These are phyloP conservation scores for Crematogaster levior DNA, from an alignment of 2,888 invertebrate species.

Conservation along the genomic window DNA sequence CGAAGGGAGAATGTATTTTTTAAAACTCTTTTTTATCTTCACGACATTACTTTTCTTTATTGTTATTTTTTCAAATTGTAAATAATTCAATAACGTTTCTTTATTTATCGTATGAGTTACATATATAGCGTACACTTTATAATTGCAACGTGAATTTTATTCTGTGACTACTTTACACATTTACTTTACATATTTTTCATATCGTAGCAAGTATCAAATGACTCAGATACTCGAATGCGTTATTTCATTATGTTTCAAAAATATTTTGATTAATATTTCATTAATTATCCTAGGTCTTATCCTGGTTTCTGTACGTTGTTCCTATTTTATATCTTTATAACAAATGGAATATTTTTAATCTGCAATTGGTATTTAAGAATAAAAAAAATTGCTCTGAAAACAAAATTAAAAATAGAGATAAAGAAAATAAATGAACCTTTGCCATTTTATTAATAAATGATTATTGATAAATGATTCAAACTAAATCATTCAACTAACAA, in stretches of 20 bases:
- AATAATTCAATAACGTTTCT: neutral
- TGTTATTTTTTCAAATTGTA: neutral
- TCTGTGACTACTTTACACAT: neutral
- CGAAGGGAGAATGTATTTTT: neutral
- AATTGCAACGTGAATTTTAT: neutral
- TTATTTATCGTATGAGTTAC: too few species aligned
- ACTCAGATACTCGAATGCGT: neutral
- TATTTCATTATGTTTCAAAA: neutral
- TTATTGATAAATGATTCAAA: too few species aligned
- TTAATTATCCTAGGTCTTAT: too few species aligned
- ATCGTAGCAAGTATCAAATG: neutral
- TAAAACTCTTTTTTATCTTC: neutral
- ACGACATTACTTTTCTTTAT: neutral
- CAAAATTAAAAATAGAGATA: too few species aligned
- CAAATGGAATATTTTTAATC: too few species aligned
- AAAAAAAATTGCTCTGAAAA: too few species aligned
- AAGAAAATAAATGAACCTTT: too few species aligned
- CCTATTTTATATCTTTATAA: too few species aligned
- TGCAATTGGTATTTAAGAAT: too few species aligned
- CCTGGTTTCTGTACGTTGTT: neutral
- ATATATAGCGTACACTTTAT: neutral
- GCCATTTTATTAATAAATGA: too few species aligned
- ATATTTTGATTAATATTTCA: neutral
- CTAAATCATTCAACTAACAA: too few species aligned
- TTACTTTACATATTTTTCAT: neutral